phyloP scores from a whole-genome alignment of 2,888 invertebrate genomes.

The Unio pictorum region DNA sequence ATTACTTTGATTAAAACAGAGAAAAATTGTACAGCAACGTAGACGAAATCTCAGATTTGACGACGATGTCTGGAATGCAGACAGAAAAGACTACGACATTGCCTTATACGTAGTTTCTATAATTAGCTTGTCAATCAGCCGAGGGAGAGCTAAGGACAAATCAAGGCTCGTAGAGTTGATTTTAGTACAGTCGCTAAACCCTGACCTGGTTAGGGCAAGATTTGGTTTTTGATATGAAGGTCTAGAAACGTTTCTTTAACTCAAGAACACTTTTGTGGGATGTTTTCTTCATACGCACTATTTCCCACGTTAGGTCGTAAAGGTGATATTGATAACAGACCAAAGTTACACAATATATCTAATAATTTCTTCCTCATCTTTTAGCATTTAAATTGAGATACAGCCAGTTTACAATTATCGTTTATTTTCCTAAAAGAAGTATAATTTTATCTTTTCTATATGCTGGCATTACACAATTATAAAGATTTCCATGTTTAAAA shows the following conservation, averaged over 20 bases:
- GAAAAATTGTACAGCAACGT: conserved; percentile 10
- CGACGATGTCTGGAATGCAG: conserved; percentile 65
- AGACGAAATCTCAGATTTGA: neutral
- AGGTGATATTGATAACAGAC: no score
- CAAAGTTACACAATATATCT: neutral
- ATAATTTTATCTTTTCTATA: no score
- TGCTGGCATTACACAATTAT: no score
- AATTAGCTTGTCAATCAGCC: conserved; percentile 50
- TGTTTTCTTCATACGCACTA: no score
- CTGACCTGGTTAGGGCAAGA: neutral
- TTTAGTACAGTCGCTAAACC: neutral
- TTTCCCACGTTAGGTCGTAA: no score
- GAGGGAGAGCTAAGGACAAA: conserved; percentile 15
- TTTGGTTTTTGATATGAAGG: neutral
- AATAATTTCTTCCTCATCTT: neutral
- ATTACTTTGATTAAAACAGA: conserved; percentile 17
- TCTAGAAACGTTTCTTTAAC: neutral
- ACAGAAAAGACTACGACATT: conserved; percentile 55
- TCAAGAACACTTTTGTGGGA: no score
- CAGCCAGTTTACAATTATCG: no score
- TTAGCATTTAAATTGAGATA: neutral
- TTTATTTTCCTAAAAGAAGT: no score
- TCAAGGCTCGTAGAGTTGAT: conserved; percentile 2
- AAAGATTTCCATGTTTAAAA: no score
- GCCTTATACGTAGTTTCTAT: conserved; percentile 61